Evolutionary conservation across 2,888 invertebrate species (phyloP).

Genomic region (Leptothorax acervorum): DNA sequence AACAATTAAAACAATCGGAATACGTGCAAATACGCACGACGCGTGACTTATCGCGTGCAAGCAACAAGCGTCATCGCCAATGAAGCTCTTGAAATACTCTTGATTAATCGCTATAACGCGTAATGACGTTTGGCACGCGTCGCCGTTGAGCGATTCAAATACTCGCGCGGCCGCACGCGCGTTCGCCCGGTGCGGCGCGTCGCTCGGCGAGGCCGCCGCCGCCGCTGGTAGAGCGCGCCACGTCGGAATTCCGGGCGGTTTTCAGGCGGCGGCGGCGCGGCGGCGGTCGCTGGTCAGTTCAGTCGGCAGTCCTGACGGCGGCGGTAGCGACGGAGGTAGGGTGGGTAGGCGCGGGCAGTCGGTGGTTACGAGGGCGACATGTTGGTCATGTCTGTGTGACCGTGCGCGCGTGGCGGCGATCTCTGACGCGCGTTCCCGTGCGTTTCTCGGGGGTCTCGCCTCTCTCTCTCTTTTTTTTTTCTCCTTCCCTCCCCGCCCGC

Average conservation of each 20-base stretch:
- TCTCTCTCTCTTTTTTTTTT: neutral
- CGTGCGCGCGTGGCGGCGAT: constrained; percentile 75
- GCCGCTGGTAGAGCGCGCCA: constrained; percentile 67
- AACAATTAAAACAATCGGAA: neutral
- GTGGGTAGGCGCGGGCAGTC: constrained; percentile 68
- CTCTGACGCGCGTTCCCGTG: constrained; percentile 78
- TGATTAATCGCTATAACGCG: neutral
- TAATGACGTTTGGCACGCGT: neutral
- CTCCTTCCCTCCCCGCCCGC: neutral
- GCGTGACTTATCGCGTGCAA: neutral
- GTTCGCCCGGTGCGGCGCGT: too few relatives aligned
- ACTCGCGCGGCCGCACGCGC: neutral
- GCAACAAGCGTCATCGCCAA: neutral
- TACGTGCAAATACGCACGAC: too few relatives aligned
- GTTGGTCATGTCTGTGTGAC: constrained; percentile 80
- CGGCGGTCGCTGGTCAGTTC: constrained; percentile 74
- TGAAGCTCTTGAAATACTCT: neutral
- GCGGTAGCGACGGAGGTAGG: constrained; percentile 19
- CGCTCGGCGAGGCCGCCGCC: neutral
- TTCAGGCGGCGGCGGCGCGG: constrained; percentile 59
- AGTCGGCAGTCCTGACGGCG: constrained; percentile 70
- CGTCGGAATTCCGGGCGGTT: constrained; percentile 79
- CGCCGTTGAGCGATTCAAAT: neutral
- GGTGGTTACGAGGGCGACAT: constrained; percentile 84
- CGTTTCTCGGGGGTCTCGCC: constrained; percentile 58